Percentiles rank a stretch among this genome's conserved stretches.
Conservation (phyloP, 1,140 invertebrate species). For the Euglossa dilemma region DNA sequence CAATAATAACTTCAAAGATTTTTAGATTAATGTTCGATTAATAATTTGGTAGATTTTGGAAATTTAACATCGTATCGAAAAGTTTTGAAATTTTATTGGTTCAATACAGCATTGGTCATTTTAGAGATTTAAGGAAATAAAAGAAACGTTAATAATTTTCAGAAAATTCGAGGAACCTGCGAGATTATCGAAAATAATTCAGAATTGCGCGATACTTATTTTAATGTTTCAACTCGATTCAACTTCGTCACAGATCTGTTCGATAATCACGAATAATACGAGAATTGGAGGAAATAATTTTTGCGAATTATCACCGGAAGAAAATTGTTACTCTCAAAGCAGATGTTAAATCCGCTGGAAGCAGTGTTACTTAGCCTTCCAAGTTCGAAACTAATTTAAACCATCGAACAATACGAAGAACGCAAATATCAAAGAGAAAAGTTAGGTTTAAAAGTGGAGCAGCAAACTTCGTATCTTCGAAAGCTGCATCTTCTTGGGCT, state of each 20-base stretch:
- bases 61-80: too few species aligned
- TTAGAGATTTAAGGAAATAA: too few species aligned
- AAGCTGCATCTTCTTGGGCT: constrained; percentile 35
- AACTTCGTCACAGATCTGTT: neutral
- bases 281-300: neutral
- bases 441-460: constrained; percentile 27
- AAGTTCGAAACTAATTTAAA: constrained; percentile 57
- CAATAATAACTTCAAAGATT: too few species aligned
- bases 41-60: too few species aligned
- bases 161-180: too few species aligned
- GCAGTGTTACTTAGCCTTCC: constrained; percentile 11
- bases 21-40: too few species aligned
- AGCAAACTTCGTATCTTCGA: constrained; percentile 46
- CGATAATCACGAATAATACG: neutral
- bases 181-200: neutral
- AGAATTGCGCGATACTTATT: neutral
- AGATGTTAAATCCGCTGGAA: constrained; percentile 40
- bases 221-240: neutral
- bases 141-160: too few species aligned
- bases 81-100: too few species aligned
- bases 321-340: neutral
- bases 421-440: constrained; percentile 39
- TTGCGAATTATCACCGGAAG: neutral
- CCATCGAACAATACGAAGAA: constrained; percentile 34
- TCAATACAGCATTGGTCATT: too few species aligned